Percentiles rank a stretch among this genome's conserved stretches.
Conservation (phyloP, 2,888 invertebrate species). For the Bembecia ichneumoniformis region DNA sequence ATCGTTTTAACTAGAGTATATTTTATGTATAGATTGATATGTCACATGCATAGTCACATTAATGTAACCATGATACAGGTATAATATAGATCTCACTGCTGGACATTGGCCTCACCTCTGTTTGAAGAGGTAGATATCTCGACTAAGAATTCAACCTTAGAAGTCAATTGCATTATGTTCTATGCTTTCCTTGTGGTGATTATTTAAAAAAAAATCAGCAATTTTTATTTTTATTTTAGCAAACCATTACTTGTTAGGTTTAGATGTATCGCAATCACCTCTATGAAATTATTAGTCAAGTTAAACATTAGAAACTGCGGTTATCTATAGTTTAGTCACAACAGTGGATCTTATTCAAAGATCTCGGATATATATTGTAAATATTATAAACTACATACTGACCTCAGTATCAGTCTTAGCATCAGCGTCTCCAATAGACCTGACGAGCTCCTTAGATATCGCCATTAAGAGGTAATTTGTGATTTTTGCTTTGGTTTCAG, state of each 20-base stretch:
- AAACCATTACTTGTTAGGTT: neutral
- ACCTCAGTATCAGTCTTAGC: constrained; percentile 70
- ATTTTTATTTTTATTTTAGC: neutral
- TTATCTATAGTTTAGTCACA: constrained; percentile 14
- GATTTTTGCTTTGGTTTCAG: constrained; percentile 64
- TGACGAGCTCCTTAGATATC: constrained; percentile 65
- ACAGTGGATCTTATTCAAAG: neutral
- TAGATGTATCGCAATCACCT: neutral
- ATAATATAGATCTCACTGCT: too few relatives aligned
- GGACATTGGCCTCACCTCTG: too few relatives aligned
- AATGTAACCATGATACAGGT: too few relatives aligned
- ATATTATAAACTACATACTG: constrained; percentile 26
- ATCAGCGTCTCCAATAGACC: constrained; percentile 65
- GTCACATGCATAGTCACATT: too few relatives aligned
- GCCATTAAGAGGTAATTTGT: constrained; percentile 68
- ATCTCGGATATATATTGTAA: neutral
- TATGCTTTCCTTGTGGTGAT: too few relatives aligned
- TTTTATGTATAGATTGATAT: too few relatives aligned
- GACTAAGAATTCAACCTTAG: too few relatives aligned
- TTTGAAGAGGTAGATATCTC: too few relatives aligned
- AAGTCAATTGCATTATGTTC: too few relatives aligned
- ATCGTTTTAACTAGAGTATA: too few relatives aligned
- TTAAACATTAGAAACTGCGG: constrained; percentile 25
- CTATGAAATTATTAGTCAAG: constrained; percentile 11
- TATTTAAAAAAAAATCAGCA: neutral